These are phyloP conservation scores for Diadophis punctatus DNA, from an alignment of 2,113 vertebrate species.

Conservation along the genomic window DNA sequence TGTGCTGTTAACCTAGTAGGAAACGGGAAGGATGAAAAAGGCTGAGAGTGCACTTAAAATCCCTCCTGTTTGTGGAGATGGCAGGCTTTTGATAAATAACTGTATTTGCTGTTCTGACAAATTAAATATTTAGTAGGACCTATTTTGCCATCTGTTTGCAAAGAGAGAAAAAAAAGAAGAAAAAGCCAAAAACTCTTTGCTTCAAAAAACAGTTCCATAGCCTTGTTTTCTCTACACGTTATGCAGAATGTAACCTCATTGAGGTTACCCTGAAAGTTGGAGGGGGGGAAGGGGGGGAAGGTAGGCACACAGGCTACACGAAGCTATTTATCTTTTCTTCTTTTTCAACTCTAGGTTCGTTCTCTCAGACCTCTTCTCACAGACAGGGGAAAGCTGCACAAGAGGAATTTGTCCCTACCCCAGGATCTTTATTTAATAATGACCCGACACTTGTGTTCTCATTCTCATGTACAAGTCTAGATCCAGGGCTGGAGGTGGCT, in stretches of 20 bases:
- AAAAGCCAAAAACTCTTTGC: background rate
- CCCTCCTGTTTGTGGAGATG: background rate
- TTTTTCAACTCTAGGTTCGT: background rate
- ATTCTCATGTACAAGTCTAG: background rate
- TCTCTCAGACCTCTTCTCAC: background rate
- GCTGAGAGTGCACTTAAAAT: background rate
- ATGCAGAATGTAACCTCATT: background rate
- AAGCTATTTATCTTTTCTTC: background rate
- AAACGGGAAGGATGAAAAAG: background rate
- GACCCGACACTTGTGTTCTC: background rate
- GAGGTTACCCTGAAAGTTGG: background rate
- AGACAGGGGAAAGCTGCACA: background rate
- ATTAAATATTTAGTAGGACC: slow-evolving; percentile 30
- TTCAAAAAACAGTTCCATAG: background rate
- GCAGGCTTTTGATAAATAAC: slow-evolving; percentile 17
- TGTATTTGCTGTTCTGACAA: slow-evolving; percentile 10
- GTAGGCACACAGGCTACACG: background rate
- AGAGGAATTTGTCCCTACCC: background rate
- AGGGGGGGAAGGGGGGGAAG: no score
- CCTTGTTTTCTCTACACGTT: background rate
- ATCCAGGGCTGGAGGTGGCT: background rate
- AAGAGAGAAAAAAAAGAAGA: background rate
- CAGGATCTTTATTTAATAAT: background rate
- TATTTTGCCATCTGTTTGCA: slow-evolving; percentile 17
- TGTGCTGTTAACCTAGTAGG: background rate